Conservation (phyloP, 1,140 invertebrate genomes). For the Thalassaphorura encarpata region DNA sequence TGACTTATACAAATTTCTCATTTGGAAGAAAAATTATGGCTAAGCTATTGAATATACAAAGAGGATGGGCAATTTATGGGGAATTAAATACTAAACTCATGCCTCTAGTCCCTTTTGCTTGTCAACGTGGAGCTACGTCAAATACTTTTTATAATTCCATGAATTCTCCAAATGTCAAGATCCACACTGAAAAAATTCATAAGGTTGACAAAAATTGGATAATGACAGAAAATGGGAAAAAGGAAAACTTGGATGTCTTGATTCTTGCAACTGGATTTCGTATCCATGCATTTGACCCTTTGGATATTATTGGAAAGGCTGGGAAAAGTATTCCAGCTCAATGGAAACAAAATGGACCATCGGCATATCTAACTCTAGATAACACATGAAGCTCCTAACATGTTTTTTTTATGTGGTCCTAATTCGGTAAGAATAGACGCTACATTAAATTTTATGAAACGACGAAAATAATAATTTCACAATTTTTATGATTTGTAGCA, state of each 20-base stretch:
- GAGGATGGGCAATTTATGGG: neutral
- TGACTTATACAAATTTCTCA: neutral
- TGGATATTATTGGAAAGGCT: slow-evolving; percentile 11
- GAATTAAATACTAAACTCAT: neutral
- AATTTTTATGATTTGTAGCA: too few species aligned
- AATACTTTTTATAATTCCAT: slow-evolving; percentile 4
- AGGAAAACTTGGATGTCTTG: slow-evolving; percentile 9
- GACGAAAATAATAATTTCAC: neutral
- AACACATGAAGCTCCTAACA: slow-evolving; percentile 3
- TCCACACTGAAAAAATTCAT: slow-evolving; percentile 5
- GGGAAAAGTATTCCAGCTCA: neutral
- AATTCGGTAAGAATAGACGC: slow-evolving; percentile 17
- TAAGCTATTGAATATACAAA: neutral
- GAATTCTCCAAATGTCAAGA: neutral
- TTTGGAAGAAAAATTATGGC: neutral
- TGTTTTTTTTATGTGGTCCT: slow-evolving; percentile 13
- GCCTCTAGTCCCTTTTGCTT: slow-evolving; percentile 4
- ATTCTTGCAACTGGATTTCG: neutral
- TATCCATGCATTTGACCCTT: slow-evolving; percentile 17
- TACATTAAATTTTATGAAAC: neutral
- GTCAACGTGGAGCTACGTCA: slow-evolving; percentile 5
- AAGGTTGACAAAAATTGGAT: slow-evolving; percentile 8
- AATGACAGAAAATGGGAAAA: neutral
- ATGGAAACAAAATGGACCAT: slow-evolving; percentile 5
- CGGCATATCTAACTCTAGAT: slow-evolving; percentile 3